These are phyloP conservation scores for Eciton burchellii DNA, from an alignment of 1,140 invertebrate species.

Conservation along the genomic window DNA sequence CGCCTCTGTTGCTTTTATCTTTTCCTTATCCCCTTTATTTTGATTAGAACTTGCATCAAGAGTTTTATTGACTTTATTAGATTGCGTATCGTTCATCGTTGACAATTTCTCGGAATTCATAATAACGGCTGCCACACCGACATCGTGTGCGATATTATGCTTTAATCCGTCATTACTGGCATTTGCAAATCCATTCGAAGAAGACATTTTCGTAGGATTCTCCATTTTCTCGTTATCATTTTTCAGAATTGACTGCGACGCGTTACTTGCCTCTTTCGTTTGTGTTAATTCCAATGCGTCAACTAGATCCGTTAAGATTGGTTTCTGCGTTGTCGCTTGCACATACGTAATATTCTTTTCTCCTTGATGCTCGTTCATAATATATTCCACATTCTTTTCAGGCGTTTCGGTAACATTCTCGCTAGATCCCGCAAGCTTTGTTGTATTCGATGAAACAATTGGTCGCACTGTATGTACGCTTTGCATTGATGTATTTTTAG, in stretches of 20 bases:
- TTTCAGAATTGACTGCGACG: not conserved
- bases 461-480: not conserved
- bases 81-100: not conserved
- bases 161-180: not conserved
- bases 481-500: conserved; percentile 72
- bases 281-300: not conserved
- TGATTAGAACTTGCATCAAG: not conserved
- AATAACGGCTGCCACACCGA: not conserved
- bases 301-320: not conserved
- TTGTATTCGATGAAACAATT: not conserved
- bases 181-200: not conserved
- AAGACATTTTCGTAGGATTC: not conserved
- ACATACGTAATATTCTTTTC: conserved; percentile 1
- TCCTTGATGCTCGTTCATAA: not conserved
- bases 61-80: not conserved
- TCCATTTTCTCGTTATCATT: not conserved
- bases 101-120: not conserved
- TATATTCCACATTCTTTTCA: not conserved
- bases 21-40: conserved; percentile 16
- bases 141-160: not conserved
- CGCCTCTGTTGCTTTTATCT: conserved; percentile 18
- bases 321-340: not conserved
- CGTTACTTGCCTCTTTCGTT: conserved; percentile 1
- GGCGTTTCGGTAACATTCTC: not conserved
- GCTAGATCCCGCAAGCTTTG: not conserved